phyloP scores from a whole-genome alignment of 2,113 vertebrate species.

The Labeo catla region DNA sequence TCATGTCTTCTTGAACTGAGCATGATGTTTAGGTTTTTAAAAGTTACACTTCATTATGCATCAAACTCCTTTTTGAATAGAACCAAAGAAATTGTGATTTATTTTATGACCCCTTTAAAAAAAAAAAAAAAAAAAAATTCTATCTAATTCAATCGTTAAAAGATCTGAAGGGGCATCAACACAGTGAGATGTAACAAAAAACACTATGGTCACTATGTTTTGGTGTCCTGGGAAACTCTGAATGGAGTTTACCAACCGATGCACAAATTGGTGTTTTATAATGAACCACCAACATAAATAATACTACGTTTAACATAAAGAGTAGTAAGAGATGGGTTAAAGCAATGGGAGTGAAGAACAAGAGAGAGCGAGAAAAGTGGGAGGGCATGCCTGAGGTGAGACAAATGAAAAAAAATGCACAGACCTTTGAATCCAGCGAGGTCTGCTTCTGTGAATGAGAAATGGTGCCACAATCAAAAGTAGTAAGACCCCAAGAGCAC shows the following conservation, averaged over 20 bases:
- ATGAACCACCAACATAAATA: background rate
- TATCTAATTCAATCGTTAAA: background rate
- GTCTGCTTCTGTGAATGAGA: constrained; percentile 82
- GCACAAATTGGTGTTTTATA: background rate
- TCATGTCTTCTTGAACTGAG: background rate
- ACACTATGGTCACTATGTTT: constrained; percentile 5
- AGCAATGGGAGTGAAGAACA: constrained; percentile 53
- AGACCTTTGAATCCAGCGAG: constrained; percentile 80
- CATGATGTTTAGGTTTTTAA: background rate
- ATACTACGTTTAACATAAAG: background rate
- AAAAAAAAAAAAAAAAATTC: background rate
- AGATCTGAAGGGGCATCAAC: background rate
- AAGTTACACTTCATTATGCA: background rate
- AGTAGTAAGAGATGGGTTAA: constrained; percentile 48
- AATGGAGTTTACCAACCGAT: background rate
- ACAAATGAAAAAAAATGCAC: constrained; percentile 76
- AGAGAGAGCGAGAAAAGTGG: constrained; percentile 54
- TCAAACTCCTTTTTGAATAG: background rate
- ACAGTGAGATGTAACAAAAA: constrained; percentile 5
- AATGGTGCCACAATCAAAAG: constrained; percentile 79
- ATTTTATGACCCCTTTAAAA: background rate
- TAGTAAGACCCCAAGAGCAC: constrained; percentile 59
- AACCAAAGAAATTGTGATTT: background rate
- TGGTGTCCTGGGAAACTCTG: background rate
- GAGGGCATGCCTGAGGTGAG: constrained; percentile 75